A percentile compares a stretch with the other conserved stretches of the same genome.
phyloP scores from a whole-genome alignment of 2,888 invertebrate species.

The Ennomos quercinarius region DNA sequence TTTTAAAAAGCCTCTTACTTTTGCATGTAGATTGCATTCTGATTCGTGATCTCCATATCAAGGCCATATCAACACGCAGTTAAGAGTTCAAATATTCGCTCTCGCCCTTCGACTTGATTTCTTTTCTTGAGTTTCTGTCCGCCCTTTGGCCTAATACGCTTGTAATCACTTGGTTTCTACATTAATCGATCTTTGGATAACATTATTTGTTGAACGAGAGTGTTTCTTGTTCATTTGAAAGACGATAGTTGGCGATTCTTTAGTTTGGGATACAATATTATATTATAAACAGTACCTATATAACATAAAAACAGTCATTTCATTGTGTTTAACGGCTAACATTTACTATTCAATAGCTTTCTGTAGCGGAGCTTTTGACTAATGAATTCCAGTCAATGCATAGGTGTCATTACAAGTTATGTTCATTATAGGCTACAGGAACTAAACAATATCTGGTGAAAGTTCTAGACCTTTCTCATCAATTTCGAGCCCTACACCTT shows the following conservation, averaged over 20 bases:
- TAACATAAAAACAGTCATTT: background rate
- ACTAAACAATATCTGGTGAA: constrained; percentile 56
- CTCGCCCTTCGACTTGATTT: constrained; percentile 46
- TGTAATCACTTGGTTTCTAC: constrained; percentile 7
- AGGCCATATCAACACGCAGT: constrained; percentile 29
- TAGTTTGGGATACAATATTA: background rate
- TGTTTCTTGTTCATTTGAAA: constrained; percentile 6
- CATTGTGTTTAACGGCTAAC: constrained; percentile 26
- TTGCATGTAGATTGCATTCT: constrained; percentile 33
- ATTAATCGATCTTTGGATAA: background rate
- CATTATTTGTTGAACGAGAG: background rate
- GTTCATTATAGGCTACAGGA: constrained; percentile 44
- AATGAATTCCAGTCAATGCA: constrained; percentile 37
- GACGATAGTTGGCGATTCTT: background rate
- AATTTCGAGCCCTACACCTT: constrained; percentile 16
- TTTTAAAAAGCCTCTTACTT: constrained; percentile 28
- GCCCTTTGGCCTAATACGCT: constrained; percentile 50
- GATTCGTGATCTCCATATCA: constrained; percentile 31
- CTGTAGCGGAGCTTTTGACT: constrained; percentile 30
- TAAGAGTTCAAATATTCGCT: constrained; percentile 36
- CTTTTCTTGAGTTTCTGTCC: constrained; percentile 41
- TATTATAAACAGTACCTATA: no score
- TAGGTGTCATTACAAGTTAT: constrained; percentile 45
- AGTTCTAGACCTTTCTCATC: constrained; percentile 39
- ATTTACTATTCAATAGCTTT: constrained; percentile 30